phyloP scores from a whole-genome alignment of 2,113 vertebrate species.

The Saiga tatarica region DNA sequence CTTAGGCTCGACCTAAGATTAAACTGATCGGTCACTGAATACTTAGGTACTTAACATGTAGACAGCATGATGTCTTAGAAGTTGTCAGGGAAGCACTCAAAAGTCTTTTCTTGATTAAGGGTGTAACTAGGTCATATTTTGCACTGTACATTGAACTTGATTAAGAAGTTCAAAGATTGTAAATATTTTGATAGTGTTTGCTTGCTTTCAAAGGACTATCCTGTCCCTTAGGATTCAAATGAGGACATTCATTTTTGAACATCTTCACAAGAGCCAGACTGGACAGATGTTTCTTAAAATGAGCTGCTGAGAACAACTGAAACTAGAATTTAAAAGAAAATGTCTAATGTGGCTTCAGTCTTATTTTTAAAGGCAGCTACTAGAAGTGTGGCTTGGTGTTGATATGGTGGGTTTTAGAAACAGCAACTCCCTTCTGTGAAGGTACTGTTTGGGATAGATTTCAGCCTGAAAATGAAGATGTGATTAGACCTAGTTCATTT shows the following conservation, averaged over 20 bases:
- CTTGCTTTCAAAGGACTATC: slow-evolving; percentile 43
- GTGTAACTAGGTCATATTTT: slow-evolving; percentile 36
- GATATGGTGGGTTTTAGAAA: background rate
- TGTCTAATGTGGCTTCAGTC: background rate
- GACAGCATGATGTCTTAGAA: background rate
- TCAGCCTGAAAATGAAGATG: background rate
- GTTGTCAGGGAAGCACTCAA: background rate
- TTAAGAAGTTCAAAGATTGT: slow-evolving; percentile 49
- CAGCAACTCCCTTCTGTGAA: background rate
- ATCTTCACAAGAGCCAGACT: slow-evolving; percentile 42
- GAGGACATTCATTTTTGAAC: slow-evolving; percentile 53
- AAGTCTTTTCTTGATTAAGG: background rate
- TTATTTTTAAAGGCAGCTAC: slow-evolving; percentile 2
- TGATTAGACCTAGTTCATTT: background rate
- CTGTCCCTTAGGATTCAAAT: slow-evolving; percentile 54
- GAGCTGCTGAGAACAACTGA: slow-evolving; percentile 49
- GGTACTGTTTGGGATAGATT: background rate
- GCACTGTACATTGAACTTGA: background rate
- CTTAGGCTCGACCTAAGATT: background rate
- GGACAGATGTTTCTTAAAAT: slow-evolving; percentile 68
- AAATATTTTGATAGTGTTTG: slow-evolving; percentile 40
- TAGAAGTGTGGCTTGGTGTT: background rate
- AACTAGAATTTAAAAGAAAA: slow-evolving; percentile 44
- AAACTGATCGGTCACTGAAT: background rate
- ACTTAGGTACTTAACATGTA: background rate